Base-by-base conservation (phyloP, 1,140 invertebrate genomes). In the Drosophila navojoa region DNA sequence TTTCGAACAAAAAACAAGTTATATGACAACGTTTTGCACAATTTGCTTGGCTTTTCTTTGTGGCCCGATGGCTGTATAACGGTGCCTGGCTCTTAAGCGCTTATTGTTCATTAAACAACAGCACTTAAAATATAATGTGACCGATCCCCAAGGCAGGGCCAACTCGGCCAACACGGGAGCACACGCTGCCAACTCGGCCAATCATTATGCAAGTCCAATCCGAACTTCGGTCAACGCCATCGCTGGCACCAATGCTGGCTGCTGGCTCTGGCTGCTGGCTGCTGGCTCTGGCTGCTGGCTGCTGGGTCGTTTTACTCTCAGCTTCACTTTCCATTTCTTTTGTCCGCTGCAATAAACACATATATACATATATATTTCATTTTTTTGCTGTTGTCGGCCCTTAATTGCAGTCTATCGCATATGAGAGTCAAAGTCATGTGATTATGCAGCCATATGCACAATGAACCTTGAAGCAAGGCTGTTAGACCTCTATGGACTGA, bases 281-380 rank as follows among this genome's bases (percentile, higher is more conserved):
- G 25, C 38, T 10, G 22, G 16, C 25, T 5, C 16, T 60, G 47
- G 40, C 55, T 22, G 25, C 22, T 5, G 19, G 22, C 64, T 49
- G 40, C 55, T 47, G 52, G 42, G 38, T 61, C 35, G 47, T 13
- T 38, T 38, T 38, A 7, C 35, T 38, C 35, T 38, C 50, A 15
- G 62, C 76, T 79, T 87, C 71, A 86, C 82, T 86, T 86, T 86
- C 82, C 82, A 79, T 86, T 86, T 86, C 82, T 86, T 86, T 86
- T 86, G 82, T 89, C 62, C 69, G 72, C 57, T 29, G 49, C 53
- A 63, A 61, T 81, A 16, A 15, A 19, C 42, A 15, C 6, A 44
- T 42, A 44, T 59, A 49, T 74, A 60, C 66, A n/a, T 54, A 54
- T 54, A 60, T 77, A 4, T 27, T 16, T 58, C 57, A 45, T 53